Evolutionary conservation across 2,797 vertebrate genomes (phyloP), one percentile per base, ranked within the genome.

Genomic region (Sebastes taczanowskii): DNA sequence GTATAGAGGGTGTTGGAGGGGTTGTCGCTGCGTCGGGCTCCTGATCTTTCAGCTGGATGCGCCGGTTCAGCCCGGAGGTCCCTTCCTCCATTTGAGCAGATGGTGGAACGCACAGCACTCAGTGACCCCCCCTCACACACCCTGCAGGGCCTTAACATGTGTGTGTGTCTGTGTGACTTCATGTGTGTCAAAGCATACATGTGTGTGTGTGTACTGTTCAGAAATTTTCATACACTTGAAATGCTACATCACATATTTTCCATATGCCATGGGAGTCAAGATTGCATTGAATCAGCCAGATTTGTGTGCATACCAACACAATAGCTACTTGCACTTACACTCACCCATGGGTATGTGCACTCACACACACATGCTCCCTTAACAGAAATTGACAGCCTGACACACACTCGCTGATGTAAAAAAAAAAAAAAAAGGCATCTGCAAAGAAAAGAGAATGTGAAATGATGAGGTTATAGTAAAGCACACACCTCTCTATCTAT

Each of bases 61-160:
- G 79, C 91, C 62, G 78, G 81, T 78, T 71, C 72, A 71, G 90
- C 89, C 90, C 38, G 67, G 77, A 88, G 93, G 89, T 89, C 56
- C 58, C 81, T 82, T 88, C 88, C 87, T 78, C 78, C 73, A 67
- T 88, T 82, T 85, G 94, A 96, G 94, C 96, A 97, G 96, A 97
- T 97, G 91, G 94, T 95, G 93, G 85, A 85, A 86, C 7, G 32
- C 66, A 68, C 52, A 82, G 65, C 67, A 68, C 60, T 69, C 59
- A 78, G 79, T 92, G 89, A 89, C 85, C 82, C 83, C 69, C 69
- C 69, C 84, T 73, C 78, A 86, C 77, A 83, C 62, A 82, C 67
- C 87, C 91, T 86, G 61, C 77, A 80, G 89, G 84, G 74, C 34
- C 61, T 72, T 52, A 59, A 70, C 79, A 53, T 74, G 63, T 82